A percentile compares a stretch with the other conserved stretches of the same genome.
phyloP scores from a whole-genome alignment of 2,888 invertebrate species.

The Cephus nigrinus region DNA sequence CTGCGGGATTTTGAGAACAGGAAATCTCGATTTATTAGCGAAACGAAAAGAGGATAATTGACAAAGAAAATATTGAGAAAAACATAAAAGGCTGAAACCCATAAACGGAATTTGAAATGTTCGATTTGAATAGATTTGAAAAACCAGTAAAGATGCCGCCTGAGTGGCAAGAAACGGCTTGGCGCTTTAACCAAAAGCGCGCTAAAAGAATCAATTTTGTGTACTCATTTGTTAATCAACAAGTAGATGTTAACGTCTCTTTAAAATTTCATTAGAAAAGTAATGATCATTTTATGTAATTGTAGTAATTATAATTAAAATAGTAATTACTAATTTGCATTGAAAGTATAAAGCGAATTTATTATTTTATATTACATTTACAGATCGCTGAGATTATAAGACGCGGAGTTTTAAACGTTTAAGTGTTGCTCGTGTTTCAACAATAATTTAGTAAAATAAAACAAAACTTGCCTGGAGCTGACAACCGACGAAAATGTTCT shows the following conservation, averaged over 20 bases:
- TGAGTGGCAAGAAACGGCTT: not conserved
- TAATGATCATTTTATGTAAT: not conserved
- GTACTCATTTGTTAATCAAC: not conserved
- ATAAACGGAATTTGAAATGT: not conserved
- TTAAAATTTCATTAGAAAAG: not conserved
- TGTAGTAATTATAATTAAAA: not conserved
- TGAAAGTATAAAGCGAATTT: not conserved
- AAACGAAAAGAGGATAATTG: not conserved
- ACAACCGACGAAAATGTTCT: slow-evolving; percentile 30
- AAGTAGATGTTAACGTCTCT: not conserved
- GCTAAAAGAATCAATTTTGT: not conserved
- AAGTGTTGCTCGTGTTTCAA: not conserved
- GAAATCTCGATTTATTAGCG: not conserved
- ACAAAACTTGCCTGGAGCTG: not conserved
- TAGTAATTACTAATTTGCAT: not conserved
- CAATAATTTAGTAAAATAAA: not conserved
- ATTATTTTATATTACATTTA: not conserved
- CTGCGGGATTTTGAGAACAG: not conserved
- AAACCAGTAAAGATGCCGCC: not conserved
- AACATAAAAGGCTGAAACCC: not conserved
- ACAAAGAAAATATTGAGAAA: not conserved
- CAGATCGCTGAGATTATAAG: not conserved
- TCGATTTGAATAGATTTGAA: not conserved
- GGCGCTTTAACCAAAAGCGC: slow-evolving; percentile 4
- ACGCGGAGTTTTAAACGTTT: not conserved